Conservation (phyloP, 2,888 invertebrate genomes). For the Rhingia rostrata region DNA sequence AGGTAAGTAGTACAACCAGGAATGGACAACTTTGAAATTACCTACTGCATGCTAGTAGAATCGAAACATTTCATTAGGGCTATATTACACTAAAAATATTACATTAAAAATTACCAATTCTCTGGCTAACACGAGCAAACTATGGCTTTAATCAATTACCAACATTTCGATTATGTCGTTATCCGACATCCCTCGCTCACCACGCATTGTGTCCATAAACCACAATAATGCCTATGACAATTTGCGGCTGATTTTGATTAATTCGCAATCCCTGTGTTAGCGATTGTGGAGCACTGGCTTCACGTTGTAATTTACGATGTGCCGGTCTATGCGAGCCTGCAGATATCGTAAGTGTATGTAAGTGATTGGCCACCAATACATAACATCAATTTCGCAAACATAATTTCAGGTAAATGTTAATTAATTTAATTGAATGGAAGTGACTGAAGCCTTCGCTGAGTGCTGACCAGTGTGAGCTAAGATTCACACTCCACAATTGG, state of each 20-base stretch:
- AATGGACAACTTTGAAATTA: no score
- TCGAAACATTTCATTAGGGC: no score
- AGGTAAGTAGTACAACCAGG: no score
- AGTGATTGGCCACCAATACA: slow-evolving; percentile 18
- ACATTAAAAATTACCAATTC: no score
- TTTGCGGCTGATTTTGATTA: slow-evolving; percentile 48
- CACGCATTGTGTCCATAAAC: not conserved
- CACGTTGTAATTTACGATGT: not conserved
- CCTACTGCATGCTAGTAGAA: no score
- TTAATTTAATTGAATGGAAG: slow-evolving; percentile 69
- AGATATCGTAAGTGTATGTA: slow-evolving; percentile 2
- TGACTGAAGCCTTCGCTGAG: slow-evolving; percentile 15
- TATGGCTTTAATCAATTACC: not conserved
- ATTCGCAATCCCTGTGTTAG: slow-evolving; percentile 49
- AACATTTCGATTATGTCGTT: slow-evolving; percentile 2
- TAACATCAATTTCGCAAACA: slow-evolving; percentile 61
- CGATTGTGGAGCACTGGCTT: slow-evolving; percentile 29
- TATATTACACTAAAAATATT: no score
- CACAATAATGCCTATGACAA: not conserved
- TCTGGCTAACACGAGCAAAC: no score
- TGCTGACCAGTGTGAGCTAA: slow-evolving; percentile 12
- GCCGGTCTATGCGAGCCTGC: not conserved
- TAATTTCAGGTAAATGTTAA: slow-evolving; percentile 63
- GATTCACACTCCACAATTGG: slow-evolving; percentile 20
- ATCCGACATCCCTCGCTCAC: not conserved